Evolutionary conservation across 1,140 invertebrate genomes (phyloP).

Genomic region (Eurosta solidaginis): DNA sequence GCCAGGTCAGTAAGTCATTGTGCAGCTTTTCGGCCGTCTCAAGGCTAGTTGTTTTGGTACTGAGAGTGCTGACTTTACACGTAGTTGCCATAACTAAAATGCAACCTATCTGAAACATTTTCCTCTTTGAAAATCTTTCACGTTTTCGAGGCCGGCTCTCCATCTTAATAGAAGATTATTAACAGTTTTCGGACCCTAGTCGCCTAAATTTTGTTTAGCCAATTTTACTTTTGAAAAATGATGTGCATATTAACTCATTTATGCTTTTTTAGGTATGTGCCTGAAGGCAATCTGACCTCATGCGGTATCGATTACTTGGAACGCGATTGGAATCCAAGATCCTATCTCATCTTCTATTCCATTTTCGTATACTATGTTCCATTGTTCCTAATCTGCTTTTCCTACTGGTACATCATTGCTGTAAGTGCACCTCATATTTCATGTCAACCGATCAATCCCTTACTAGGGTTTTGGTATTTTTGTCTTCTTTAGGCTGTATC

Average conservation of each 20-base stretch:
- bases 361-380: conserved; percentile 75
- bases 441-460: background rate
- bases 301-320: conserved; percentile 84
- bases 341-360: conserved; percentile 74
- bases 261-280: conserved; percentile 70
- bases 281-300: conserved; percentile 85
- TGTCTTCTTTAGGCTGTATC: conserved; percentile 66
- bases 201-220: background rate
- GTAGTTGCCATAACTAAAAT: too few relatives aligned
- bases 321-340: conserved; percentile 68
- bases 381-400: conserved; percentile 73
- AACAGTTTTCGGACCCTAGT: background rate
- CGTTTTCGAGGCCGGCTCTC: too few relatives aligned
- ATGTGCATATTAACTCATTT: background rate
- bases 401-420: conserved; percentile 79
- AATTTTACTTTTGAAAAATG: background rate
- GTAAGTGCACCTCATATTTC: conserved; percentile 54
- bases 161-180: too few relatives aligned
- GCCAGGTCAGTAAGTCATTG: too few relatives aligned
- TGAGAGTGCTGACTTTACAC: too few relatives aligned
- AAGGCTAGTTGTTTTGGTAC: too few relatives aligned
- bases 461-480: conserved; percentile 30
- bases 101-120: too few relatives aligned
- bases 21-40: too few relatives aligned
- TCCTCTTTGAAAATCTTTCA: too few relatives aligned